Evolutionary conservation across 2,113 vertebrate species (phyloP), one percentile per base, ranked within the genome.

Genomic region (Triplophysa rosa): DNA sequence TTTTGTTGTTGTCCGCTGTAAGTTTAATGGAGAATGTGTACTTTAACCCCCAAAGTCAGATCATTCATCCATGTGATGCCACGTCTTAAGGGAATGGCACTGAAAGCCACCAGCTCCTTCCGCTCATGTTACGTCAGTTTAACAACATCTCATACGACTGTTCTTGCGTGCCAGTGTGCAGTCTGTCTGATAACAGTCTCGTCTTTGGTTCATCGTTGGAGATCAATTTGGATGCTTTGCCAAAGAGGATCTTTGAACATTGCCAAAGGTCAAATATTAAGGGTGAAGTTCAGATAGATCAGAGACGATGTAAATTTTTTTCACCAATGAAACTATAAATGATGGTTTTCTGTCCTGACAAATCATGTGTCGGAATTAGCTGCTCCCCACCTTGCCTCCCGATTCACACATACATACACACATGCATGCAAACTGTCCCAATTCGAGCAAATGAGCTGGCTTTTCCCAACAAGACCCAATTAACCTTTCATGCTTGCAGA

Each of bases 401-500:
- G 9, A 14, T 17, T 0, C 6, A 45, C 42, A 45, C 42, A 45
- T 12, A 45, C 11, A 12, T 45, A 1, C 1, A 37, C 8, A 62
- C 24, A 54, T 24, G 26, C 37, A 23, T 33, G 17, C 73, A 45
- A 23, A 23, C 47, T 4, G 29, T 8, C 16, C 21, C 17, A 59
- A 56, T 54, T 54, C 52, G 24, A 77, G 6, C 49, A 72, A 49
- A 78, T 71, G 19, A 69, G 9, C 19, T 70, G 23, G 62, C 17
- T 62, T 65, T 24, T 23, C 63, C 65, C 45, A 63, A 82, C 24
- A 12, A 76, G 77, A 86, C 83, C 83, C 52, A 86, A 42, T 80
- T 86, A 85, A 86, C 82, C 84, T 84, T 84, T 71, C 19, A 64
- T 87, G 84, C 86, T 52, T 16, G 23, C 8, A 37, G 14, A 58